phyloP scores from a whole-genome alignment of 2,113 vertebrate species.

The Lipotes vexillifer region DNA sequence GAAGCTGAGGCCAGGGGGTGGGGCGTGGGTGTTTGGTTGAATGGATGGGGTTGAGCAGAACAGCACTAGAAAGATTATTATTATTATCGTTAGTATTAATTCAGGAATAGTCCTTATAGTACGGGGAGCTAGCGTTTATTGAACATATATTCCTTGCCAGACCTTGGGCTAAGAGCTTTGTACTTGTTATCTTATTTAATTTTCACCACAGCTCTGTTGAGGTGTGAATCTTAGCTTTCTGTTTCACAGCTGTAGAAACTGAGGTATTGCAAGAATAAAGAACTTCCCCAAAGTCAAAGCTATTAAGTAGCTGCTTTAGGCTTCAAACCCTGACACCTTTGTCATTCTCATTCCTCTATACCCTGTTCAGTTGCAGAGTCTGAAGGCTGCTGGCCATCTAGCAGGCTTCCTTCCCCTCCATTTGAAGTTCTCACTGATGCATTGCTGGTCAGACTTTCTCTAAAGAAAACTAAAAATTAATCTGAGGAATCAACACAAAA shows the following conservation, averaged over 20 bases:
- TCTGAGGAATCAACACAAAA: background rate
- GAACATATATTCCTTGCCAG: background rate
- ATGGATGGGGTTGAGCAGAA: background rate
- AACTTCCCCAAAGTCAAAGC: background rate
- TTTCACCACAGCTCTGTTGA: background rate
- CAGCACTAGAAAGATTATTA: background rate
- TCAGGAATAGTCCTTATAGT: background rate
- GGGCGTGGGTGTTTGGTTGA: background rate
- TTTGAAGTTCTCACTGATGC: background rate
- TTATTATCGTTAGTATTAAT: background rate
- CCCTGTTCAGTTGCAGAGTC: background rate
- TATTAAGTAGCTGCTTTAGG: background rate
- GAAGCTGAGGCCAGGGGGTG: background rate
- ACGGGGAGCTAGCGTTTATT: background rate
- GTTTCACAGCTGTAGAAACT: background rate
- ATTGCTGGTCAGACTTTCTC: background rate
- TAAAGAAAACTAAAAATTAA: background rate
- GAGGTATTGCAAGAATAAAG: slow-evolving; percentile 7
- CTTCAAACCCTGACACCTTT: background rate
- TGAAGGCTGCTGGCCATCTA: background rate
- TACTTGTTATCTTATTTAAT: background rate
- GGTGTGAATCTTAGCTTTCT: slow-evolving; percentile 24
- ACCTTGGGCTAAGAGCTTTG: background rate
- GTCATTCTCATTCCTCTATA: background rate
- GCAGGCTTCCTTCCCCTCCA: background rate